A percentile compares a stretch with the other conserved stretches of the same genome.
phyloP scores from a whole-genome alignment of 2,888 invertebrate genomes.

The Drosophila villosipedis region DNA sequence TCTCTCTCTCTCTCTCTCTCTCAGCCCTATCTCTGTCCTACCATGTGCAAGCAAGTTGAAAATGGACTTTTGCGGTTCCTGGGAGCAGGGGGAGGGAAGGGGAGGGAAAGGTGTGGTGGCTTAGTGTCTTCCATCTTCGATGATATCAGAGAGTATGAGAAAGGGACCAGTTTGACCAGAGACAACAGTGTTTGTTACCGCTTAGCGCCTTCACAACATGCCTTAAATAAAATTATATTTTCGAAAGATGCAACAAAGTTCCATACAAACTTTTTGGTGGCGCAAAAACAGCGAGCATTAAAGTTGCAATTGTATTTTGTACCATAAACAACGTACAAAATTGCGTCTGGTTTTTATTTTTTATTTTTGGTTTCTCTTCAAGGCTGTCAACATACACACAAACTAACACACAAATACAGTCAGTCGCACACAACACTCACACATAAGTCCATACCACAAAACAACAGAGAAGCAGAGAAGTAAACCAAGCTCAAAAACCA shows the following conservation, averaged over 20 bases:
- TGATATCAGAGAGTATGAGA: background rate
- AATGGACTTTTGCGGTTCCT: background rate
- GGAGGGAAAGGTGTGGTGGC: background rate
- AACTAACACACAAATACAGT: background rate
- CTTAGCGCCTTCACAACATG: background rate
- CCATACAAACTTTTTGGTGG: background rate
- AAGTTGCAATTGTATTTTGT: slow-evolving; percentile 7
- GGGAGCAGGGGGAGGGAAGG: background rate
- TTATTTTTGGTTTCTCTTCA: slow-evolving; percentile 65
- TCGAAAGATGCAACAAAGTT: slow-evolving; percentile 36
- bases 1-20: background rate
- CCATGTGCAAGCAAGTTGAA: background rate
- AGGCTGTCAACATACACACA: slow-evolving; percentile 64
- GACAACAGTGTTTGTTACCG: background rate
- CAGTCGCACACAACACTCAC: slow-evolving; percentile 10
- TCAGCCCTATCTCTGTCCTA: background rate
- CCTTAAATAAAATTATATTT: background rate
- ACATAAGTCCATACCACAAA: slow-evolving; percentile 17
- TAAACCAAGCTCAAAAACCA: slow-evolving; percentile 55
- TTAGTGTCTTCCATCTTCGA: background rate
- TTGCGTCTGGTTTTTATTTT: slow-evolving; percentile 30
- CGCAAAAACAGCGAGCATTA: slow-evolving; percentile 35
- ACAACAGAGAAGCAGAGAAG: slow-evolving; percentile 32
- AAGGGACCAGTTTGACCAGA: background rate
- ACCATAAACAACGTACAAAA: slow-evolving; percentile 37